Evolutionary conservation across 2,113 vertebrate species (phyloP).

Genomic region (Acrocephalus arundinaceus): DNA sequence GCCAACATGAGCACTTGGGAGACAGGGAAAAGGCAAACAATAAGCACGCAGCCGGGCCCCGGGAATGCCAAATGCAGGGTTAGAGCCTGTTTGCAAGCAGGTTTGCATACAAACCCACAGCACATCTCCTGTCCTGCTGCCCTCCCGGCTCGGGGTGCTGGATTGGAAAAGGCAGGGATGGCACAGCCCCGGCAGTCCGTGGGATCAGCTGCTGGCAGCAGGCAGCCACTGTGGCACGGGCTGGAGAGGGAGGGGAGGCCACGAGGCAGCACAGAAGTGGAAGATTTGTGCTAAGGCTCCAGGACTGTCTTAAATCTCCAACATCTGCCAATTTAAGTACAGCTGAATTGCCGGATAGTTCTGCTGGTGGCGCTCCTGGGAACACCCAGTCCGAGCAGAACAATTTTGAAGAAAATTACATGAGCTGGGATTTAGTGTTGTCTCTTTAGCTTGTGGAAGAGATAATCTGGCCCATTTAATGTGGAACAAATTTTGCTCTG

Average conservation of each 20-base stretch:
- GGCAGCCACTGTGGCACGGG: not conserved
- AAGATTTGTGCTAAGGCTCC: slow-evolving; percentile 57
- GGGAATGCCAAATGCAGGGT: rapidly evolving
- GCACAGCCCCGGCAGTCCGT: rapidly evolving
- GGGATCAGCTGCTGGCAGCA: not conserved
- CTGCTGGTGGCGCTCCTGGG: slow-evolving; percentile 59
- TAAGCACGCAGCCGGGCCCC: rapidly evolving
- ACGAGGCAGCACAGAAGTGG: not conserved
- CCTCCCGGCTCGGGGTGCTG: not conserved
- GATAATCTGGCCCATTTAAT: slow-evolving; percentile 58
- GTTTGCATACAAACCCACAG: not conserved
- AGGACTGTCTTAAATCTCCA: slow-evolving; percentile 52
- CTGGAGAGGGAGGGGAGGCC: not conserved
- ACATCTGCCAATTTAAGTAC: slow-evolving; percentile 58
- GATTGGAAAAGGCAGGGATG: rapidly evolving
- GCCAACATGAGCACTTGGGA: rapidly evolving
- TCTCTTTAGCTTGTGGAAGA: slow-evolving; percentile 55
- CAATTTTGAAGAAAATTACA: slow-evolving; percentile 60
- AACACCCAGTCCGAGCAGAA: slow-evolving; percentile 41
- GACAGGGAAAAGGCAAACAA: not conserved
- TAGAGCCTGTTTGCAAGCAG: not conserved
- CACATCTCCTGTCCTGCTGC: not conserved
- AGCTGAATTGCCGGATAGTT: slow-evolving; percentile 51
- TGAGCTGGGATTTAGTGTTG: slow-evolving; percentile 56
- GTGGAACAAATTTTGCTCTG: slow-evolving; percentile 40